Conservation (phyloP, 1,140 invertebrate genomes). For the Aphaenogaster floridana region DNA sequence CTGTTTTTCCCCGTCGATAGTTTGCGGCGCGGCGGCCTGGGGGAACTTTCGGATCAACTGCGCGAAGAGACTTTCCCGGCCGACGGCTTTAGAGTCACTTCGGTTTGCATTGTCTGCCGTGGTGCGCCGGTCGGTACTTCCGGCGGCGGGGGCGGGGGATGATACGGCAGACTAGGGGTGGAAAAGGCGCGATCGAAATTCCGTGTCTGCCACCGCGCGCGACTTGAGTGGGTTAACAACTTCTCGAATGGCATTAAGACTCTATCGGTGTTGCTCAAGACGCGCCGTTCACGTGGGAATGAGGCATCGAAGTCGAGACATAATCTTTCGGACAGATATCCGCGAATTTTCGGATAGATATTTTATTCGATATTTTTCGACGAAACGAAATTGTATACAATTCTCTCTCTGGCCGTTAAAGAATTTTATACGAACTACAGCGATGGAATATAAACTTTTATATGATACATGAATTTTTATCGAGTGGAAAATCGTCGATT, state of each 20-base stretch:
- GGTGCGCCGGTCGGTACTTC: background rate
- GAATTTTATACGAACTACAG: background rate
- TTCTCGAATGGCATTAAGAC: constrained; percentile 49
- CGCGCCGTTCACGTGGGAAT: constrained; percentile 37
- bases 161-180: no score
- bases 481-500: background rate
- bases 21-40: constrained; percentile 38
- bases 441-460: background rate
- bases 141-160: background rate
- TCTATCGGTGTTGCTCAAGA: constrained; percentile 38
- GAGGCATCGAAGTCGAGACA: background rate
- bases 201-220: constrained; percentile 20
- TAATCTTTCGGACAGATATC: background rate
- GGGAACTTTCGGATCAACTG: constrained; percentile 60
- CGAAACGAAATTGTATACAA: background rate
- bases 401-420: background rate
- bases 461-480: background rate
- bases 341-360: background rate
- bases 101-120: constrained; percentile 53
- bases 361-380: background rate
- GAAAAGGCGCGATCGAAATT: constrained; percentile 53
- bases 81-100: constrained; percentile 54
- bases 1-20: constrained; percentile 61
- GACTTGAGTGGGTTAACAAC: constrained; percentile 52
- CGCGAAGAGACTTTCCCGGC: constrained; percentile 39